Percentiles rank a stretch among this genome's conserved stretches.
Evolutionary conservation across 2,797 vertebrate species (phyloP).

Genomic region (Dendrocincla fuliginosa): DNA sequence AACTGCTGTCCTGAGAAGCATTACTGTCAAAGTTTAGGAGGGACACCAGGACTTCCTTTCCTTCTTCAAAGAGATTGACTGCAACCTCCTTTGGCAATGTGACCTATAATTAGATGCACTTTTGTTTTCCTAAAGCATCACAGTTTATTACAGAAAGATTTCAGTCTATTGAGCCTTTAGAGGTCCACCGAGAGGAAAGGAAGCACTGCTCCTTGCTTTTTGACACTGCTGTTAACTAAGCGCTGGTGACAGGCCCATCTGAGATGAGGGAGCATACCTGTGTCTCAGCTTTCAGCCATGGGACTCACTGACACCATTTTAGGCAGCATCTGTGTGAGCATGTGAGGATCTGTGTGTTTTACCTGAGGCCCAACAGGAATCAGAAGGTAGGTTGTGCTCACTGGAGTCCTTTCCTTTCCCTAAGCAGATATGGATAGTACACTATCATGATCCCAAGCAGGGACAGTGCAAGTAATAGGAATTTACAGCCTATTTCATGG

Average conservation of each 20-base stretch:
- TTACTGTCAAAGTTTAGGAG: background rate
- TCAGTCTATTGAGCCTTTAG: rapidly evolving
- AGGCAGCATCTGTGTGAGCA: rapidly evolving
- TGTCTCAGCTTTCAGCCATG: background rate
- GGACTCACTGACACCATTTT: background rate
- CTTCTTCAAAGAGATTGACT: background rate
- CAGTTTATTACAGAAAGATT: background rate
- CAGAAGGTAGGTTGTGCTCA: background rate
- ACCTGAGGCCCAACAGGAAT: background rate
- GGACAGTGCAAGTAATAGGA: background rate
- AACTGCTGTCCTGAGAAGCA: background rate
- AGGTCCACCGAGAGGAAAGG: background rate
- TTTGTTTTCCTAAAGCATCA: background rate
- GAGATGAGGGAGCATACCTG: rapidly evolving
- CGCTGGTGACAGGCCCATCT: rapidly evolving
- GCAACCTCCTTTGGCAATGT: background rate
- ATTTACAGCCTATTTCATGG: background rate
- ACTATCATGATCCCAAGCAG: background rate
- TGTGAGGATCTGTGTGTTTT: background rate
- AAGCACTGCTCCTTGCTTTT: background rate
- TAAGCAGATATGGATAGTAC: background rate
- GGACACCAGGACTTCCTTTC: background rate
- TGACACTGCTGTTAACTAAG: background rate
- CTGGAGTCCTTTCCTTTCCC: background rate
- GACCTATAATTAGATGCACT: background rate